Percentiles rank a stretch among this genome's conserved stretches.
phyloP scores from a whole-genome alignment of 2,797 vertebrate species.

The Macroramphosus scolopax region DNA sequence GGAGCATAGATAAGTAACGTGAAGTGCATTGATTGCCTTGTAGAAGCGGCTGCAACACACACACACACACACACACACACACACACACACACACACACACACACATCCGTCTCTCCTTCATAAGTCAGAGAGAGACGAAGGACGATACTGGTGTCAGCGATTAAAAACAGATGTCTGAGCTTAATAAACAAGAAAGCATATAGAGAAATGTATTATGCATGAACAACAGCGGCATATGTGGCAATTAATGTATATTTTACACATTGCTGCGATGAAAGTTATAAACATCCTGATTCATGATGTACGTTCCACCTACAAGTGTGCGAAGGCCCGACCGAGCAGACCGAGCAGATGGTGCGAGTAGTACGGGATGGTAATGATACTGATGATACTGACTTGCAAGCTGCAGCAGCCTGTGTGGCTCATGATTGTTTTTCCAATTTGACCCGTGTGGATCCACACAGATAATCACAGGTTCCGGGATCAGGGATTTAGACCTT shows the following conservation, averaged over 20 bases:
- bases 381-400: constrained; percentile 29
- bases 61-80: constrained; percentile 6
- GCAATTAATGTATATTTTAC: no score
- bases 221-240: no score
- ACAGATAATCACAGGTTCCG: constrained; percentile 62
- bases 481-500: constrained; percentile 68
- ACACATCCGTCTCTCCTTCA: no score
- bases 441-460: constrained; percentile 60
- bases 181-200: no score
- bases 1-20: constrained; percentile 10
- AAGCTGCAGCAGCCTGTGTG: constrained; percentile 40
- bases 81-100: no score
- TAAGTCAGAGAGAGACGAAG: no score
- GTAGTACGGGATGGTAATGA: constrained; percentile 36
- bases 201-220: no score
- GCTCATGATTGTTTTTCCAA: constrained; percentile 66
- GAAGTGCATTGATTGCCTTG: constrained; percentile 6
- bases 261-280: no score
- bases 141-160: no score
- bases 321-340: constrained; percentile 22
- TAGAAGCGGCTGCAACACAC: constrained; percentile 7
- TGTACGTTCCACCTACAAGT: constrained; percentile 3
- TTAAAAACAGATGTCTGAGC: no score
- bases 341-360: constrained; percentile 60
- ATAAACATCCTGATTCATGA: no score